A percentile compares a stretch with the other conserved stretches of the same genome.
Conservation (phyloP, 2,888 invertebrate species). For the Rotaria sp. region DNA sequence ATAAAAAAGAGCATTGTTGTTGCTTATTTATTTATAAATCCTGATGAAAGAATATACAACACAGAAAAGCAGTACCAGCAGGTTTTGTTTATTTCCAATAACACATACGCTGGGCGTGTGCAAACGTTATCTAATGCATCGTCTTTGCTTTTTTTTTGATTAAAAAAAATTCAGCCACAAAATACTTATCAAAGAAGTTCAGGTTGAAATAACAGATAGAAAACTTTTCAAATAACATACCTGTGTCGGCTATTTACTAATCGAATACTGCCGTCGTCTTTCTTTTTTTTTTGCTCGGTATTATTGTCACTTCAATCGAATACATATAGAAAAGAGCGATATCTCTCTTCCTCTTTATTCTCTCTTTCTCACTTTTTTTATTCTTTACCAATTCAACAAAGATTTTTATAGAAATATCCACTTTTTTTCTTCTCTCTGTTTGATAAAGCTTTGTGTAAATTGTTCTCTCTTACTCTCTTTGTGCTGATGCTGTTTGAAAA, state of each 20-base stretch:
- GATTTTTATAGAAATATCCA: conserved; percentile 12
- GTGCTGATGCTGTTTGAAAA: conserved; percentile 26
- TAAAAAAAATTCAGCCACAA: neutral
- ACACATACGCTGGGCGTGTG: neutral
- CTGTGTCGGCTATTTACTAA: neutral
- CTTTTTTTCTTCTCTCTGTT: conserved; percentile 24
- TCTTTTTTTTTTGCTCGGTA: neutral
- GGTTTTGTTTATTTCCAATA: neutral
- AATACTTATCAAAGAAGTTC: neutral
- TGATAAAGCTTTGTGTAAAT: conserved; percentile 30
- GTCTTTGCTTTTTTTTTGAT: neutral
- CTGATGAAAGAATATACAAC: neutral
- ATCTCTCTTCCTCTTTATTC: neutral
- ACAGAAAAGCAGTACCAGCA: neutral
- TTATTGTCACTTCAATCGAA: conserved; percentile 16
- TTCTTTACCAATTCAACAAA: conserved; percentile 13
- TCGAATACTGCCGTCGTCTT: neutral
- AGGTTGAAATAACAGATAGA: no score
- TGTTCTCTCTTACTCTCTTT: neutral
- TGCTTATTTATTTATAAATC: neutral
- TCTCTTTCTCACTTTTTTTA: neutral
- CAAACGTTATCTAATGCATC: neutral
- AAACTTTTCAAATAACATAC: neutral
- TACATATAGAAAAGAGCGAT: neutral
- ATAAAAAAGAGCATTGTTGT: neutral